Conservation (phyloP, 1,140 invertebrate genomes). For the Trichomalopsis sarcophagae region DNA sequence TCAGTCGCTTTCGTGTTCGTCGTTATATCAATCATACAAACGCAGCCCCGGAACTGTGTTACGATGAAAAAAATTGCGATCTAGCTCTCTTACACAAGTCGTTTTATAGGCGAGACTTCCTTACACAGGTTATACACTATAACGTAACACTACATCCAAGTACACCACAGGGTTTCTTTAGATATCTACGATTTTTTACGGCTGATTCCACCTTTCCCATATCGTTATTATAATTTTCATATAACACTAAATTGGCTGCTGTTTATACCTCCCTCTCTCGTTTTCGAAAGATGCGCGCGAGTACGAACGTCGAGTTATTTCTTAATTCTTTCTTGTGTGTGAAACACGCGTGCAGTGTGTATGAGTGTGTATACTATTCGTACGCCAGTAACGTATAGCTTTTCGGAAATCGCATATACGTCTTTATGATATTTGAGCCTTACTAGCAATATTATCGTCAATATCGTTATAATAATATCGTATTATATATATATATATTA, state of each 20-base stretch:
- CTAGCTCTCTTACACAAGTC: not conserved
- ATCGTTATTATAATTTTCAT: not conserved
- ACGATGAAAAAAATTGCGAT: slow-evolving; percentile 21
- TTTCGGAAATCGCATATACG: not conserved
- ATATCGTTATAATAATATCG: not conserved
- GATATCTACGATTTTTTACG: slow-evolving; percentile 3
- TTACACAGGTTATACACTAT: slow-evolving; percentile 22
- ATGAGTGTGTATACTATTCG: not conserved
- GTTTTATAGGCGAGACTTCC: slow-evolving; percentile 49
- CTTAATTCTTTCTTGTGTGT: not conserved
- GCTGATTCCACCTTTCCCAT: not conserved
- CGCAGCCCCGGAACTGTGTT: slow-evolving; percentile 5
- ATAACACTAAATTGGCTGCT: slow-evolving; percentile 8
- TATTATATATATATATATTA: not conserved
- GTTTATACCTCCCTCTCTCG: not conserved
- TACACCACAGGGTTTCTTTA: slow-evolving; percentile 16
- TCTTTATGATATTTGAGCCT: slow-evolving; percentile 45
- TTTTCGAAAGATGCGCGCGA: not conserved
- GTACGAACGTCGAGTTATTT: not conserved
- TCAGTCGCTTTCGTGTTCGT: slow-evolving; percentile 28
- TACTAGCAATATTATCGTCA: slow-evolving; percentile 21
- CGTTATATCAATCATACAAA: slow-evolving; percentile 4
- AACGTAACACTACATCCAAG: slow-evolving; percentile 39
- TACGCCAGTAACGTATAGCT: slow-evolving; percentile 20
- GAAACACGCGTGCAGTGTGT: not conserved